Conservation (phyloP, 35 echinoderm and acorn worm species). For the Lytechinus variegatus region DNA sequence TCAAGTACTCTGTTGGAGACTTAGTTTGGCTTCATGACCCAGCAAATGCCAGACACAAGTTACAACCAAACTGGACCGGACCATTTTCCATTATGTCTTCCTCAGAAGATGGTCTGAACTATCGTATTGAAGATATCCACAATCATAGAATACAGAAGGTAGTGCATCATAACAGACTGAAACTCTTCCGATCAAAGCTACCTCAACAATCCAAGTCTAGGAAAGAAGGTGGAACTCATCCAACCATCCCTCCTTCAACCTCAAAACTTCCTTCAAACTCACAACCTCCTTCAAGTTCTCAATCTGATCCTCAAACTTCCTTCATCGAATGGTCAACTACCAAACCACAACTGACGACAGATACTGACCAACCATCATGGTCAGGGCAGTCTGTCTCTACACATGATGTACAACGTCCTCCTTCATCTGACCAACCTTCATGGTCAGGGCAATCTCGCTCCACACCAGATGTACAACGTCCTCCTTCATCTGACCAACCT, state of each 20-base stretch:
- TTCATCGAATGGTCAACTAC: conserved; percentile 1
- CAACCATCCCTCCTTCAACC: background rate
- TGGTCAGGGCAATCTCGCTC: background rate
- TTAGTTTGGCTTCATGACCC: conserved; percentile 37
- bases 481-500: background rate
- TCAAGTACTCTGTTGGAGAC: background rate
- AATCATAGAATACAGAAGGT: background rate
- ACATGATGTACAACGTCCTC: background rate
- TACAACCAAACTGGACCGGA: conserved; percentile 30
- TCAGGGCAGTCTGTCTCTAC: background rate
- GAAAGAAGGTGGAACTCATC: background rate
- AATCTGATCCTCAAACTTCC: background rate
- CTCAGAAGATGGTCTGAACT: background rate
- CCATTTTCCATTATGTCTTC: background rate
- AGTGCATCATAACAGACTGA: conserved; percentile 39
- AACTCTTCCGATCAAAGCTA: background rate
- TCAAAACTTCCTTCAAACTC: background rate
- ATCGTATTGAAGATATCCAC: conserved; percentile 16
- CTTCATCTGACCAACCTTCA: background rate
- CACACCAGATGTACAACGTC: background rate
- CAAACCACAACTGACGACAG: background rate
- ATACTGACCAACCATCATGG: background rate
- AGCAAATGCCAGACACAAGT: conserved; percentile 22
- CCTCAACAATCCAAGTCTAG: background rate
- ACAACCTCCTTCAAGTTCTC: background rate